Base-by-base conservation (phyloP, 2,888 invertebrate genomes). In the Dolichomitus sp. region DNA sequence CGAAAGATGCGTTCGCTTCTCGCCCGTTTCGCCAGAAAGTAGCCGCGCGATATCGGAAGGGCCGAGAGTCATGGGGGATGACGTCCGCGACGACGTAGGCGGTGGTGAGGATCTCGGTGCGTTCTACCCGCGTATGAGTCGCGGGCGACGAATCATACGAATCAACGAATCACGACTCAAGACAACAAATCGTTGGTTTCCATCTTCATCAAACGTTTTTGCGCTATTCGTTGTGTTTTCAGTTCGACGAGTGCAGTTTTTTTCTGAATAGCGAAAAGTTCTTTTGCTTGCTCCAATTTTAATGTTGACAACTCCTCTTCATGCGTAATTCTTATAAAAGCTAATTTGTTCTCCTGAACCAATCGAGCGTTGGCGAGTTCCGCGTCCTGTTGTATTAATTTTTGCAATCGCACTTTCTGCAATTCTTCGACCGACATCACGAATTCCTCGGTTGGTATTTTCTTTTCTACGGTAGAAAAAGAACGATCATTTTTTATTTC, bases 151-250 rank as follows among this genome's bases (percentile, higher is more conserved):
- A 33, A 33, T 33, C 6, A 42, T 4, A n/a, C 45, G 45, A 48
- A n/a, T 48, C n/a, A 14, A 48, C 45, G n/a, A 48, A 14, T 48
- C 45, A 14, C 45, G n/a, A 48, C 45, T 48, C 45, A 48, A 48
- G 45, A 48, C 45, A n/a, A 48, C 45, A 48, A 48, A 48, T 48
- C 45, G 45, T 48, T 48, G 45, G n/a, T 48, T 48, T 48, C n/a
- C 2, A 48, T 48, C 45, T 48, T 48, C n/a, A 48, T 48, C 5
- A n/a, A 48, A 4, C 5, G 45, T 48, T 48, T 48, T 48, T 48
- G 45, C 45, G 45, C 45, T n/a, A 48, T 48, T 48, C 45, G 45
- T 0, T 48, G 45, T 5, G 45, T 48, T n/a, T n/a, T 48, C 45
- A 48, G 45, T 48, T 48, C 45, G 45, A 48, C n/a, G 45, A 48